phyloP scores from a whole-genome alignment of 2,888 invertebrate species.

The Orthosia incerta region DNA sequence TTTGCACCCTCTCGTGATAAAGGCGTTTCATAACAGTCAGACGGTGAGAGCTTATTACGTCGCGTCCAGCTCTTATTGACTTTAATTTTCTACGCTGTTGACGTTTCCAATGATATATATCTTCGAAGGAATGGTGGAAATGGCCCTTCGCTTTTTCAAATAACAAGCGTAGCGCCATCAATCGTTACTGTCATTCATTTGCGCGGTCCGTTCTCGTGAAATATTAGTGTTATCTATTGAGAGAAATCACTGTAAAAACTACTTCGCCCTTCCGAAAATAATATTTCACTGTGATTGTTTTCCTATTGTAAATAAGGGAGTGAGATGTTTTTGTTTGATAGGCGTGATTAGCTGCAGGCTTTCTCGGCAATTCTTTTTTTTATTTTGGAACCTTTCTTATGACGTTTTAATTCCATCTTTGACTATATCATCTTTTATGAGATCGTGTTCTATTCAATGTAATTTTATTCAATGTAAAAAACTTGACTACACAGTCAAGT shows the following conservation, averaged over 20 bases:
- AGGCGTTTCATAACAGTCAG: constrained; percentile 82
- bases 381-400: constrained; percentile 39
- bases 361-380: constrained; percentile 54
- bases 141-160: constrained; percentile 90
- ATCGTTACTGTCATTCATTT: constrained; percentile 88
- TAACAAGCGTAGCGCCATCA: constrained; percentile 88
- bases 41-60: constrained; percentile 82
- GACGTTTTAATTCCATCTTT: constrained; percentile 43
- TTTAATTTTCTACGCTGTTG: constrained; percentile 90
- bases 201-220: constrained; percentile 83
- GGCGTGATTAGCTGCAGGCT: constrained; percentile 78
- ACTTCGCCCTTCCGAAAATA: constrained; percentile 81
- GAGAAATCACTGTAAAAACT: constrained; percentile 87
- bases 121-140: constrained; percentile 84
- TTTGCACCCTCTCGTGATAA: constrained; percentile 78
- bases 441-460: background rate
- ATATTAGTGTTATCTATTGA: constrained; percentile 88
- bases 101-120: constrained; percentile 89
- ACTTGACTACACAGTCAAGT: no score
- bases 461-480: no score
- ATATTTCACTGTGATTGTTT: constrained; percentile 89
- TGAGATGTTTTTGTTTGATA: constrained; percentile 80
- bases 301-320: constrained; percentile 88
- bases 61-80: constrained; percentile 85
- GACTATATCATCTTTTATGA: background rate